Evolutionary conservation across 2,888 invertebrate species (phyloP).

Genomic region (Pelosia muscerda): DNA sequence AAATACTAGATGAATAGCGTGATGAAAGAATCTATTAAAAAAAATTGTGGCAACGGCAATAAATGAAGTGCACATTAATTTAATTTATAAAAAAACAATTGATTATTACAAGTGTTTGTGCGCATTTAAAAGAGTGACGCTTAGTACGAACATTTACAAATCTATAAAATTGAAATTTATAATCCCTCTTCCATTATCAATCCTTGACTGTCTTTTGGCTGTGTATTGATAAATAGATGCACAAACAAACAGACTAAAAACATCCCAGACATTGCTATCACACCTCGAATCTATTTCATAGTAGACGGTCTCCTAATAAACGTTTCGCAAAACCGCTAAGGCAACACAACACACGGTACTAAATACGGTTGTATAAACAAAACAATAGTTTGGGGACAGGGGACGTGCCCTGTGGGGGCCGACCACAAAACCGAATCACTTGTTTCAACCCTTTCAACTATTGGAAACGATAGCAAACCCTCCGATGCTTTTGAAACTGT

Average conservation of each 20-base stretch:
- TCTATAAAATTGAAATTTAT: not conserved
- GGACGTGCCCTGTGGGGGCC: slow-evolving; percentile 59
- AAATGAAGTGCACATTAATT: no score
- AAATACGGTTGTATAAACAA: slow-evolving; percentile 69
- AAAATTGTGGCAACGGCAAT: no score
- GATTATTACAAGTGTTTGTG: no score
- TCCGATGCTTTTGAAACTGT: not conserved
- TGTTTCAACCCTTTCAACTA: slow-evolving; percentile 60
- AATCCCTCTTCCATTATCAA: not conserved
- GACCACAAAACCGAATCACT: slow-evolving; percentile 75
- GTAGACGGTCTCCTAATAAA: slow-evolving; percentile 31
- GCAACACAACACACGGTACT: slow-evolving; percentile 64
- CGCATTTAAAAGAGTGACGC: no score
- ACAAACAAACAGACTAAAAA: not conserved
- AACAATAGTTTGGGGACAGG: slow-evolving; percentile 64
- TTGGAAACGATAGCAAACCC: slow-evolving; percentile 55
- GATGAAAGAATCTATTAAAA: no score
- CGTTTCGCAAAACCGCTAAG: slow-evolving; percentile 57
- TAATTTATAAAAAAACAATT: no score
- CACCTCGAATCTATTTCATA: not conserved
- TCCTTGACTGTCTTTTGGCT: no score
- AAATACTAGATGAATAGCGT: no score
- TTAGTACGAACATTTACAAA: no score
- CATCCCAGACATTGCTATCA: not conserved
- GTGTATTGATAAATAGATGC: no score